Evolutionary conservation across 2,113 vertebrate genomes (phyloP).

Genomic region (Mesoclemmys tuberculata): DNA sequence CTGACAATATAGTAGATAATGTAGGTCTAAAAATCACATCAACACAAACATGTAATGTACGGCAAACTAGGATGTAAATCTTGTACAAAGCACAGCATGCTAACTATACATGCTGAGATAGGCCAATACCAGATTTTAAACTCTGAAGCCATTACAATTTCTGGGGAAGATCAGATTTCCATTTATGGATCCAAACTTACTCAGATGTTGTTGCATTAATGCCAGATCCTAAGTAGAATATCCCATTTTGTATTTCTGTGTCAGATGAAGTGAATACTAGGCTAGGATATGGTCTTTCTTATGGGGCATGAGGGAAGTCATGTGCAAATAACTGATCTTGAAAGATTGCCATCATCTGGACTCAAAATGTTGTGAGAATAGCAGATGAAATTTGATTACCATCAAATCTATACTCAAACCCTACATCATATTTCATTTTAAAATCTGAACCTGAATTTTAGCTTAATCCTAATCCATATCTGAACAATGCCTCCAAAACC

Average conservation of each 20-base stretch:
- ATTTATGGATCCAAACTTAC: neutral
- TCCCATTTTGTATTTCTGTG: neutral
- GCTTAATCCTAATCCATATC: neutral
- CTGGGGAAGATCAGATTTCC: neutral
- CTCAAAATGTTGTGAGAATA: neutral
- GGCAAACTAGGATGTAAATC: too few relatives aligned
- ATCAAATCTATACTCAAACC: neutral
- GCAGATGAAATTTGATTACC: neutral
- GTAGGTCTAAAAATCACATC: accelerated
- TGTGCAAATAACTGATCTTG: neutral
- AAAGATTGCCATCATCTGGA: neutral
- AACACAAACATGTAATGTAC: neutral
- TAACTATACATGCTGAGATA: neutral
- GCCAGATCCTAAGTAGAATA: neutral
- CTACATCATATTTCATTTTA: neutral
- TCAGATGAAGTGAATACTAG: neutral
- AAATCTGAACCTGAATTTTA: neutral
- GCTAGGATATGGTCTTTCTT: accelerated
- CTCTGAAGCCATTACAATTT: neutral
- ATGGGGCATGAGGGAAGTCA: neutral
- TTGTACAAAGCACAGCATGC: too few relatives aligned
- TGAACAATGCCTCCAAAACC: neutral
- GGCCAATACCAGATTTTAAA: neutral
- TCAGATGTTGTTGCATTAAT: neutral
- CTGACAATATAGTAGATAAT: neutral